Evolutionary conservation across 1,140 invertebrate species (phyloP), one percentile per base, ranked within the genome.

Genomic region (Ruditapes philippinarum): DNA sequence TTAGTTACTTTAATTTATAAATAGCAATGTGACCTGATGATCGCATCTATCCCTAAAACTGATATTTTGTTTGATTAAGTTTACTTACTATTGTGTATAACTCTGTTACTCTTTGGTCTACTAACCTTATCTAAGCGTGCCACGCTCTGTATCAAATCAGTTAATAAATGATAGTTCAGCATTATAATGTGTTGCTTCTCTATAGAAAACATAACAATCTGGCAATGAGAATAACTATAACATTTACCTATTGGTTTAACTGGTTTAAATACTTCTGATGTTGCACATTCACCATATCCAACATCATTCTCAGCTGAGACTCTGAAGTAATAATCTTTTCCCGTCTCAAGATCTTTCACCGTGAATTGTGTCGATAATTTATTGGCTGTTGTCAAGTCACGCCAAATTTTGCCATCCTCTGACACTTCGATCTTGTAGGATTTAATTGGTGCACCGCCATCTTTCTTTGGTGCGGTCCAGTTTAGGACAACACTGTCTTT

Each of bases 301-400:
- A 91, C 90, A 45, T 90, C 88, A 85, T 94, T 94, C 40, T 91
- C 89, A 25, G 99, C 99, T 97, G 98, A 98, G 1, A 99, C 97
- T 90, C 99, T 97, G 97, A 99, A 99, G 92, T 99, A 97, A 94
- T 99, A 99, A 95, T 99, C 98, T 94, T 99, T 98, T 51, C 91
- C 93, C 73, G 99, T 98, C 85, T 97, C 97, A 28, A 99, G 98
- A 91, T 98, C 97, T 85, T 98, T 98, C 94, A 99, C 99, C 70
- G 97, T 99, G 91, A 98, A 97, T 25, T 74, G 91, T 33, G 84
- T 92, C 38, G 49, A 88, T 19, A 51, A 31, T 70, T 84, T 91
- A 78, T 91, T 92, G 17, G 91, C 89, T 25, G 74, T 89, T 31
- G 90, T 91, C 25, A 92, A 57, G n/a, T 74, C 76, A 12, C 11